Base-by-base conservation (phyloP, 2,113 vertebrate species). In the Hiodon alosoides region DNA sequence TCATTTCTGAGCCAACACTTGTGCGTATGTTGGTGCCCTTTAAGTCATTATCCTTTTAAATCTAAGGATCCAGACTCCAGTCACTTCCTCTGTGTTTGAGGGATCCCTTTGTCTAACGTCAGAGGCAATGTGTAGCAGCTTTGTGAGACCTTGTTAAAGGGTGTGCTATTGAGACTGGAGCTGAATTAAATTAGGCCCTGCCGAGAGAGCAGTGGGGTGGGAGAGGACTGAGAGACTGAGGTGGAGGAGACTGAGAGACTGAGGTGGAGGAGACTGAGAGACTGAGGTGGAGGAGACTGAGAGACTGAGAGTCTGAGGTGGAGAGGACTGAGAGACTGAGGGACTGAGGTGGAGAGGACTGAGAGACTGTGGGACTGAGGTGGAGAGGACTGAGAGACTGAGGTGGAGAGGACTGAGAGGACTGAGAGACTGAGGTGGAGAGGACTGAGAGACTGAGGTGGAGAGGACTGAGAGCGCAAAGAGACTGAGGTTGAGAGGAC, bases 131-230 rank as follows among this genome's bases (percentile, higher is more conserved):
- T 66, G 64, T 54, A 57, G 51, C 3, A 5, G 11, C 67, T 66
- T 54, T 65, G 72, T 67, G 60, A 57, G 72, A 54, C 0, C 5
- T n/a, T 57, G 11, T 74, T 74, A 66, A 66, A 67, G 11, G 52
- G 10, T 51, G 51, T 48, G 11, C 62, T 62, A 67, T 57, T 74
- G 62, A 74, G 17, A n/a, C 58, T 3, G 51, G 50, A 69, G 53
- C 67, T 53, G 52, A 46, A 67, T 57, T 66, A 5, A 67, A 57
- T 74, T 55, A 74, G 53, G 62, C 13, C 64, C 51, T 57, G 55
- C 57, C 66, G 72, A 61, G 52, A 55, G n/a, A 7, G 57, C 51
- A 11, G 50, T 65, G 31, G 17, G 62, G 62, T 14, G 5, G 52
- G 4, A 11, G 66, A 68, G 50, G 66, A 7, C 13, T 50, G 48